Evolutionary conservation across 2,888 invertebrate genomes (phyloP), one percentile per base, ranked within the genome.

Genomic region (Trimorus sp.): DNA sequence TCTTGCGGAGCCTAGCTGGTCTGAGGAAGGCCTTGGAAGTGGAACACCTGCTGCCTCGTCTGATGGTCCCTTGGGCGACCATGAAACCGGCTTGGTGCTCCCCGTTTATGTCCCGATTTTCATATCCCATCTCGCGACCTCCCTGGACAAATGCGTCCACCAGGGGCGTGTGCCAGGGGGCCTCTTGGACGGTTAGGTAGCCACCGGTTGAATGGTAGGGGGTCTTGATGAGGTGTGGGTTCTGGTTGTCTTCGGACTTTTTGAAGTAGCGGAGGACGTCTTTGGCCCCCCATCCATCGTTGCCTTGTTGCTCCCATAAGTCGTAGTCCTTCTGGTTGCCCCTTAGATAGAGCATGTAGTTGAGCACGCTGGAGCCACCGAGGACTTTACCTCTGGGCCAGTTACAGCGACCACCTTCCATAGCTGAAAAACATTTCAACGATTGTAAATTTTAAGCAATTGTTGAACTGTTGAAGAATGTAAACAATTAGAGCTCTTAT

Each of bases 321-420:
- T 93, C 91, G 82, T 93, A 95, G 86, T 94, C 94, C 7, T 89
- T 87, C 0, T 89, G 91, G 85, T 93, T 93, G 68, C 98, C 98
- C 66, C 98, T 94, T 11, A 97, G 95, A 92, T 98, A 98, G 45
- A 98, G 94, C 98, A 98, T 98, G 12, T 97, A 97, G 90, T 98
- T 98, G 0, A 98, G 94, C 1, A 97, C 96, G 87, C 97, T 97
- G 73, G 96, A 95, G 12, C 98, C 98, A 36, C 98, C 98, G 26
- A 98, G 93, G 15, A 96, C 97, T 91, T 97, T 98, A 66, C 98
- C 98, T 83, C 98, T 93, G 2, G 97, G 97, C 97, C 97, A 97
- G 92, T 97, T 97, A 91, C 97, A 97, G 81, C 97, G 93, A 90
- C 96, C 96, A 0, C 96, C 96, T 84, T 95, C 94, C 97, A 97